A percentile compares a stretch with the other conserved stretches of the same genome.
These are phyloP conservation scores for Campaea margaritaria DNA, from an alignment of 2,888 invertebrate species.

Conservation along the genomic window DNA sequence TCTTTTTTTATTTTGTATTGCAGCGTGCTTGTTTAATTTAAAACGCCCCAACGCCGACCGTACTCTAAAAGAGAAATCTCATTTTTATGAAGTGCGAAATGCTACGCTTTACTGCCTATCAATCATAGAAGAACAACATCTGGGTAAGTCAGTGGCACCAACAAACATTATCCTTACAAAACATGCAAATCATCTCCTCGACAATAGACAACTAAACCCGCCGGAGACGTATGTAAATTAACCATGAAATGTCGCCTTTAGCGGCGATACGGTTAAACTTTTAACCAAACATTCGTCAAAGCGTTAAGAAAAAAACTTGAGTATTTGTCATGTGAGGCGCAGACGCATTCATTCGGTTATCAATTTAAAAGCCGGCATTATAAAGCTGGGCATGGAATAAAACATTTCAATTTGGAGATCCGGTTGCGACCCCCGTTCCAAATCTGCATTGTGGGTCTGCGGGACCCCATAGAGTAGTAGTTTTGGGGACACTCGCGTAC, in stretches of 20 bases:
- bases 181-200: slow-evolving; percentile 59
- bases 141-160: slow-evolving; percentile 68
- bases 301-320: slow-evolving; percentile 46
- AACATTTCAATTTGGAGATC: slow-evolving; percentile 85
- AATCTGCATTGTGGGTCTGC: slow-evolving; percentile 81
- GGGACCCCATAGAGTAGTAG: slow-evolving; percentile 79
- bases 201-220: slow-evolving; percentile 46
- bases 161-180: slow-evolving; percentile 63
- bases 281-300: slow-evolving; percentile 76
- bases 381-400: slow-evolving; percentile 77
- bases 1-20: not conserved
- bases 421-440: slow-evolving; percentile 80
- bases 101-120: slow-evolving; percentile 60
- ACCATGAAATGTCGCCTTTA: slow-evolving; percentile 48
- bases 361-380: slow-evolving; percentile 83
- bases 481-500: slow-evolving; percentile 67
- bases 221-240: slow-evolving; percentile 67
- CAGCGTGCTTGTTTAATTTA: slow-evolving; percentile 7
- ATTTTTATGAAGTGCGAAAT: slow-evolving; percentile 68
- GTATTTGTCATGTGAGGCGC: slow-evolving; percentile 68
- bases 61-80: slow-evolving; percentile 39
- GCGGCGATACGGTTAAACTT: slow-evolving; percentile 77
- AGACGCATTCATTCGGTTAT: slow-evolving; percentile 77
- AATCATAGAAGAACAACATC: slow-evolving; percentile 70
- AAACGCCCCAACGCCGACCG: slow-evolving; percentile 1